phyloP scores from a whole-genome alignment of 2,888 invertebrate genomes.

The Galeopsomyia nigrocyanea region DNA sequence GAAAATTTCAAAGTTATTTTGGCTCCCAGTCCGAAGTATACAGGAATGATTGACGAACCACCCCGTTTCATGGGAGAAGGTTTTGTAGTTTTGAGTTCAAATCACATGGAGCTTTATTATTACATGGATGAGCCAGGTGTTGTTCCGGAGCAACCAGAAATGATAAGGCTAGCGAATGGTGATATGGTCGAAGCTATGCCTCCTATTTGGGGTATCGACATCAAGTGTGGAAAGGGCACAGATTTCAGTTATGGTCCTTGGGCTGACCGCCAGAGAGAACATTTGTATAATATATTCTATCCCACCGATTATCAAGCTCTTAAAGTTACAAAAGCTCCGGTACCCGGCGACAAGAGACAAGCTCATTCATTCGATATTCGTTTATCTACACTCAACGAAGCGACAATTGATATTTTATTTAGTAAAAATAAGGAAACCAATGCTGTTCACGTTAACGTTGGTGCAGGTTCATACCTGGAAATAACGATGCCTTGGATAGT shows the following conservation, averaged over 20 bases:
- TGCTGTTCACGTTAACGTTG: constrained; percentile 95
- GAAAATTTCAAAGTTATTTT: constrained; percentile 96
- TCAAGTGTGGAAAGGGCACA: constrained; percentile 93
- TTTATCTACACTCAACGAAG: constrained; percentile 90
- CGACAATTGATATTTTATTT: constrained; percentile 96
- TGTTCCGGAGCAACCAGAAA: constrained; percentile 92
- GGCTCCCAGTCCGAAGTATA: constrained; percentile 96
- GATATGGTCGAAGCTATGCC: constrained; percentile 94
- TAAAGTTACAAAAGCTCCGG: constrained; percentile 84
- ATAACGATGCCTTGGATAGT: constrained; percentile 97
- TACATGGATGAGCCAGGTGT: constrained; percentile 97
- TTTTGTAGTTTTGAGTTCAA: constrained; percentile 96
- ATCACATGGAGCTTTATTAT: constrained; percentile 94
- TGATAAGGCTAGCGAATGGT: constrained; percentile 90
- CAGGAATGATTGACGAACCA: constrained; percentile 92
- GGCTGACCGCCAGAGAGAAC: constrained; percentile 97
- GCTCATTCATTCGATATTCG: constrained; percentile 94
- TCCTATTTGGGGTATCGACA: constrained; percentile 95
- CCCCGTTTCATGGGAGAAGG: constrained; percentile 99
- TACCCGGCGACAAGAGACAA: constrained; percentile 89
- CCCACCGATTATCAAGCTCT: constrained; percentile 88
- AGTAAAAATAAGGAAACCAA: constrained; percentile 97
- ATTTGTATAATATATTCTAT: constrained; percentile 95
- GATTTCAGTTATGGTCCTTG: constrained; percentile 99
- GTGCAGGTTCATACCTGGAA: constrained; percentile 96